Evolutionary conservation across 2,797 vertebrate genomes (phyloP).

Genomic region (Gymnodraco acuticeps): DNA sequence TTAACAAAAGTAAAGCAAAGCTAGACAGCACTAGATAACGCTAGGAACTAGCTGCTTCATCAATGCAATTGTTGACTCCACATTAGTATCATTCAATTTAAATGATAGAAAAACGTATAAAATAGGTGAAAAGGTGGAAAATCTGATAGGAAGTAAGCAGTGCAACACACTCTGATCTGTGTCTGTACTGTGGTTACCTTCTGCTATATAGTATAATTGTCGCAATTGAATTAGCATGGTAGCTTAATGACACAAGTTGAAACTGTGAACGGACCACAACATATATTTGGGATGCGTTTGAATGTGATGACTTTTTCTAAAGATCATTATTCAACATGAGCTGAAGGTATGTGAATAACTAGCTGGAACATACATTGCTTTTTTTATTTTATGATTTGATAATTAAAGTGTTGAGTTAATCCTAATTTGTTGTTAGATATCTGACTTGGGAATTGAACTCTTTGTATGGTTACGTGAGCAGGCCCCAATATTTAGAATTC

Average conservation of each 20-base stretch:
- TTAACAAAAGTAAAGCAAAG: conserved; percentile 2
- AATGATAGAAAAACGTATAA: not conserved
- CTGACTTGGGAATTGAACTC: not conserved
- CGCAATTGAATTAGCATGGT: not conserved
- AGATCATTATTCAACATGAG: not conserved
- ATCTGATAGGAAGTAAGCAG: not conserved
- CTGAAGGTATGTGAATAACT: not conserved
- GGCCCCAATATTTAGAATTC: conserved; percentile 37
- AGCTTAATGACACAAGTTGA: not conserved
- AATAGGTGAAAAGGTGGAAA: not conserved
- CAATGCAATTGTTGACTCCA: not conserved
- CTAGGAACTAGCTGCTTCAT: not conserved
- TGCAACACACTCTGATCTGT: not conserved
- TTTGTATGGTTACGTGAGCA: conserved; percentile 23
- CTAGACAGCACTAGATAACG: not conserved
- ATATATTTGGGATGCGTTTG: not conserved
- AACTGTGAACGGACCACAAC: not conserved
- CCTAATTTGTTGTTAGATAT: not conserved
- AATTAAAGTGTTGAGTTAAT: not conserved
- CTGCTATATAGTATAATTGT: not conserved
- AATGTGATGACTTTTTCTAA: not conserved
- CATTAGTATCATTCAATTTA: conserved; percentile 1
- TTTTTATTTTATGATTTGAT: not conserved
- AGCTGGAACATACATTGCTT: not conserved
- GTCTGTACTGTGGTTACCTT: not conserved